Percentiles rank a stretch among this genome's conserved stretches.
These are phyloP conservation scores for Coilia nasus DNA, from an alignment of 2,797 vertebrate species.

Conservation along the genomic window DNA sequence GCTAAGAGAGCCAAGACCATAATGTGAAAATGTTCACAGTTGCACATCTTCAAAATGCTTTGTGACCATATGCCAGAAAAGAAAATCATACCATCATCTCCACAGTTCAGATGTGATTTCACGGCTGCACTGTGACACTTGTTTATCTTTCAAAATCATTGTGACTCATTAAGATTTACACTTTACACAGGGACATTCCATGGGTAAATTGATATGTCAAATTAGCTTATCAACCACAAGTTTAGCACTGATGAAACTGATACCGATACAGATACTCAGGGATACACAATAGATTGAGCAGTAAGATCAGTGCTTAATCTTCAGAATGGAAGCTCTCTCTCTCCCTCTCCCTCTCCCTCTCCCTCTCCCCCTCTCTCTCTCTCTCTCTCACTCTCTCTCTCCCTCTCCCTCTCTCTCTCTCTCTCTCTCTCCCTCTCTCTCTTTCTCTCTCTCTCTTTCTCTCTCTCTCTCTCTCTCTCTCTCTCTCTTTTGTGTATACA, in stretches of 20 bases:
- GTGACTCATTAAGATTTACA: neutral
- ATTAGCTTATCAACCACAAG: neutral
- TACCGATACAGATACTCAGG: neutral
- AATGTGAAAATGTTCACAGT: neutral
- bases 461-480: constrained; percentile 9
- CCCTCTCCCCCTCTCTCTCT: constrained; percentile 18
- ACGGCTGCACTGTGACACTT: neutral
- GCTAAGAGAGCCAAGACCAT: neutral
- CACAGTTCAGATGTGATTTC: neutral
- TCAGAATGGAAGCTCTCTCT: too few relatives aligned
- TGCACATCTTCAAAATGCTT: neutral
- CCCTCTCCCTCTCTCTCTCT: constrained; percentile 25
- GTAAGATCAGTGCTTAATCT: too few relatives aligned
- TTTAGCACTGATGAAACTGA: neutral
- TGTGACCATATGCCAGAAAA: neutral
- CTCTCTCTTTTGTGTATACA: neutral
- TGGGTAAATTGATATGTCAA: neutral
- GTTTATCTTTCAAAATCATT: neutral
- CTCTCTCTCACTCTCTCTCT: neutral
- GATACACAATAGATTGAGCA: neutral
- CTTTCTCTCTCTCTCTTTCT: neutral
- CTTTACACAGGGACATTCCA: neutral
- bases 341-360: neutral
- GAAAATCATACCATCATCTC: neutral
- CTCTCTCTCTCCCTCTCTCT: neutral